These are phyloP conservation scores for Nasonia vitripennis DNA, from an alignment of 1,140 invertebrate genomes.

Conservation along the genomic window DNA sequence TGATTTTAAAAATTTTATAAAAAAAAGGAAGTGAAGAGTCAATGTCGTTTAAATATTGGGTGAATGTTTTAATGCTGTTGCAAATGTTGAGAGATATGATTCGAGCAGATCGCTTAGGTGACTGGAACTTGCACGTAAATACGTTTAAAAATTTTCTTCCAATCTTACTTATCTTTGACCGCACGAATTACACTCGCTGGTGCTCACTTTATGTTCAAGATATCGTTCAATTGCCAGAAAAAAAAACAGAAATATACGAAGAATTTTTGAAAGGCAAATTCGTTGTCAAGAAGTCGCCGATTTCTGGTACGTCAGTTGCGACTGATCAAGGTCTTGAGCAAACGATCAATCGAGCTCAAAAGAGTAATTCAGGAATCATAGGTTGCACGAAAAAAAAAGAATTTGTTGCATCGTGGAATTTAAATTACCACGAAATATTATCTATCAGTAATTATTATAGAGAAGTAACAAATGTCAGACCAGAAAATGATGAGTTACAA, in stretches of 20 bases:
- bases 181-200: conserved; percentile 49
- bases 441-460: conserved; percentile 17
- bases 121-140: conserved; percentile 47
- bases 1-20: conserved; percentile 11
- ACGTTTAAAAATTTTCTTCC: conserved; percentile 27
- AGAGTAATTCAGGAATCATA: conserved; percentile 8
- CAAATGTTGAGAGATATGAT: conserved; percentile 34
- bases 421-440: conserved; percentile 14
- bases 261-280: conserved; percentile 11
- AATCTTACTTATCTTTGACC: conserved; percentile 40
- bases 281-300: background rate
- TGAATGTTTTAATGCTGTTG: background rate
- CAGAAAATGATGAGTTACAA: conserved; percentile 15
- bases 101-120: conserved; percentile 40
- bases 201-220: conserved; percentile 37
- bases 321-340: conserved; percentile 18
- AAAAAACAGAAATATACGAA: background rate
- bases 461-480: background rate
- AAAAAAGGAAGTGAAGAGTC: conserved; percentile 3
- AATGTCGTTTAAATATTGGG: conserved; percentile 9
- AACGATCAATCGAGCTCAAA: conserved; percentile 23
- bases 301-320: conserved; percentile 7
- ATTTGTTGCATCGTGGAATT: conserved; percentile 16
- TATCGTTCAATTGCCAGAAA: conserved; percentile 14
- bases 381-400: conserved; percentile 6